These are phyloP conservation scores for Speoplatyrhinus poulsoni DNA, from an alignment of 2,113 vertebrate genomes.

Conservation along the genomic window DNA sequence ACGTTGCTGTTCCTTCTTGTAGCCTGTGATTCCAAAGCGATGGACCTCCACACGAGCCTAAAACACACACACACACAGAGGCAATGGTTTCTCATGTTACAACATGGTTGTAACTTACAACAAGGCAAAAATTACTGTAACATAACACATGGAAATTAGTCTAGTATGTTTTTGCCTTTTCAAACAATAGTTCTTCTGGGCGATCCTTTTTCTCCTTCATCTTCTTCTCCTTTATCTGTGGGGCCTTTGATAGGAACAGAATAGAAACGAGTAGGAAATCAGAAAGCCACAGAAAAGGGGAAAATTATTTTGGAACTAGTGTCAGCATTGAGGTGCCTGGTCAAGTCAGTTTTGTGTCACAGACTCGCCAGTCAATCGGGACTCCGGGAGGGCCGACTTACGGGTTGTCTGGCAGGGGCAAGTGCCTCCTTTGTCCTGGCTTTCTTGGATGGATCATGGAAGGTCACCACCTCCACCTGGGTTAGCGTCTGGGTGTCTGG, in stretches of 20 bases:
- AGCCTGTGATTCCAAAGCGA: conserved; percentile 92
- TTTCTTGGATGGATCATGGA: conserved; percentile 78
- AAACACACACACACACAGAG: background rate
- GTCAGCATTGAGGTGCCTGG: too few species aligned
- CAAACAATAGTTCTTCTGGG: conserved; percentile 80
- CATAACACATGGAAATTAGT: background rate
- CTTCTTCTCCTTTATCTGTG: conserved; percentile 45
- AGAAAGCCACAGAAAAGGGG: background rate
- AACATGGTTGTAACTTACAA: background rate
- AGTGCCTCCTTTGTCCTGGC: conserved; percentile 32
- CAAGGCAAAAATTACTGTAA: background rate
- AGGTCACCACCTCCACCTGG: conserved; percentile 78
- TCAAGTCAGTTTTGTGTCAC: background rate
- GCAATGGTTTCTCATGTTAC: background rate
- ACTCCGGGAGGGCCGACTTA: conserved; percentile 13
- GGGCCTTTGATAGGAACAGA: conserved; percentile 32
- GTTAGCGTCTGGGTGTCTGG: background rate
- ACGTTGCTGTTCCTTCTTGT: conserved; percentile 88
- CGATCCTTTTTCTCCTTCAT: conserved; percentile 60
- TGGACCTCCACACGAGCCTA: conserved; percentile 95
- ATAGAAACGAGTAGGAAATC: background rate
- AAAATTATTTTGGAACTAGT: too few species aligned
- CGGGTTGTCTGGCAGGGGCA: background rate
- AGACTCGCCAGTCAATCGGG: background rate
- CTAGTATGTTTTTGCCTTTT: conserved; percentile 80